Percentiles rank a stretch among this genome's conserved stretches.
phyloP scores from a whole-genome alignment of 2,113 vertebrate species.

The Acinonyx jubatus region DNA sequence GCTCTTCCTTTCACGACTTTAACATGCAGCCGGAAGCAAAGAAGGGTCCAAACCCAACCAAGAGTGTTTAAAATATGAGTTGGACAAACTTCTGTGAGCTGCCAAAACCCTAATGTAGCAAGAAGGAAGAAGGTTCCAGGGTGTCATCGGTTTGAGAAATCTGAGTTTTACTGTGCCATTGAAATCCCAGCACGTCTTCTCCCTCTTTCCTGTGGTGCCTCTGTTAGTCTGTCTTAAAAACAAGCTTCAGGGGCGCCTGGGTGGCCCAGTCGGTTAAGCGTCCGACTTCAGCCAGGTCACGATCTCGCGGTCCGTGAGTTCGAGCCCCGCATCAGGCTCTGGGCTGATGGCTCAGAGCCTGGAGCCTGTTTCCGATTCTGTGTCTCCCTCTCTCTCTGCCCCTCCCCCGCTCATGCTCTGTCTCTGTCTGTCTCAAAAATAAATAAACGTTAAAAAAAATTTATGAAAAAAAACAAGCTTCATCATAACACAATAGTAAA shows the following conservation, averaged over 20 bases:
- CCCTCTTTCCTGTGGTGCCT: neutral
- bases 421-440: no score
- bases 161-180: neutral
- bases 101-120: neutral
- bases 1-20: neutral
- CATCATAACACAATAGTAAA: neutral
- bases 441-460: neutral
- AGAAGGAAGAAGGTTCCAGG: neutral
- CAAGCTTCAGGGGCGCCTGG: neutral
- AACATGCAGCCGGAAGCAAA: neutral
- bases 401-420: no score
- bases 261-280: no score
- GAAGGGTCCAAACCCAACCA: neutral
- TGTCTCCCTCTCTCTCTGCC: no score
- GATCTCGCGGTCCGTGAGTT: fast-evolving
- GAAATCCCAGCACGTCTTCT: neutral
- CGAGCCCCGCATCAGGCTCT: no score
- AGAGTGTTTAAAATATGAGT: neutral
- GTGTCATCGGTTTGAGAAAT: neutral
- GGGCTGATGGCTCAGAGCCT: no score
- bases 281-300: no score
- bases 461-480: neutral
- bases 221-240: neutral
- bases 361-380: no score
- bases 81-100: neutral